Evolutionary conservation across 2,888 invertebrate genomes (phyloP), one percentile per base, ranked within the genome.

Genomic region (Pyrgus malvae): DNA sequence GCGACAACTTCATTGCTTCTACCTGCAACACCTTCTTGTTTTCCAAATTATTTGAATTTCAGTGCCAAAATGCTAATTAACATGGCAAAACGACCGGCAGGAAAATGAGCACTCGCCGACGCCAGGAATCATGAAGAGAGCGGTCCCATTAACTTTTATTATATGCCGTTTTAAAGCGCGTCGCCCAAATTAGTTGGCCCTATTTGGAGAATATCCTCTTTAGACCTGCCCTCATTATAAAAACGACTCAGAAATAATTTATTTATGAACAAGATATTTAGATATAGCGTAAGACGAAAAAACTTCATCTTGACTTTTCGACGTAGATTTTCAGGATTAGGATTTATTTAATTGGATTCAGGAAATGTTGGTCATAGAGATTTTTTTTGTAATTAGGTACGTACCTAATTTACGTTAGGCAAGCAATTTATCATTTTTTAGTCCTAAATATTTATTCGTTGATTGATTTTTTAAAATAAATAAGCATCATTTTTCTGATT

Each of bases 31-130:
- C 66, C 71, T n/a, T n/a, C n/a, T 75, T 70, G 71, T 69, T 73
- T 76, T 74, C 76, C 76, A 83, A 82, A 81, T 85, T 79, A 80
- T 79, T 77, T 74, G 73, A 76, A 78, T 76, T 74, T 82, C 84
- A 83, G 83, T 81, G 84, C 84, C 87, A 86, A 87, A 86, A 85
- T 84, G 84, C 86, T 88, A 88, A 88, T 88, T 87, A 87, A 82
- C 82, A 82, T 76, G 72, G 72, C 74, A 74, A 76, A 80, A 81
- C 74, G 80, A 73, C 71, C 76, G 70, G 70, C 75, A 74, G 80
- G 78, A 70, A 84, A 87, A 83, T 80, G 83, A 86, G 82, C 74
- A 74, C 72, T 68, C 67, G 74, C 70, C 74, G 74, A 70, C 81
- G 87, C 87, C 87, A 87, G 83, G 82, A 81, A 78, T 80, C 86